Evolutionary conservation across 2,797 vertebrate genomes (phyloP), one percentile per base, ranked within the genome.

Genomic region (Clarias fuscus): DNA sequence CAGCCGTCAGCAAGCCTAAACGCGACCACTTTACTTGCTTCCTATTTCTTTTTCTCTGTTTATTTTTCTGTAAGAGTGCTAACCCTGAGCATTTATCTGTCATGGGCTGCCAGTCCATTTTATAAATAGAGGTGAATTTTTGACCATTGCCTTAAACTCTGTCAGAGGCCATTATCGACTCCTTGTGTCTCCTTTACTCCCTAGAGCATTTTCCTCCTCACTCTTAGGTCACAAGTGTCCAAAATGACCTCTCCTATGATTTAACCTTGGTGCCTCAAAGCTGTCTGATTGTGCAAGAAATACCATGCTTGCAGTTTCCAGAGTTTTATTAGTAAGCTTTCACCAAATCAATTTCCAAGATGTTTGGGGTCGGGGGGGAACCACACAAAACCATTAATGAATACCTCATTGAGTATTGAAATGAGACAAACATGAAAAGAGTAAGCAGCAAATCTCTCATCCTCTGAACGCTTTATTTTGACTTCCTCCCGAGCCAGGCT

Each of bases 401-500:
- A 61, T 15, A 48, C 7, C n/a, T 27, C 78, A 18, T 48, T 48
- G 37, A 65, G 61, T 24, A 81, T 48, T 40, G 20, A 81, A 48
- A 65, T 10, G 24, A 27, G 61, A 65, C 27, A 27, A 65, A 48
- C 4, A 65, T 27, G 15, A 67, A 67, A 81, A 81, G 79, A 13
- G n/a, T 48, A 53, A 18, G 40, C 18, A 70, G 30, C 56, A 37
- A 18, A 11, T 20, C 65, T 5, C 6, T 71, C 53, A 56, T 30
- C 7, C 13, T 72, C 37, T 73, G 18, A 48, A 22, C 3, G 37
- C 65, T 77, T 73, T 64, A 62, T 73, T 85, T 37, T 70, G 84
- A 58, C 65, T 85, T 80, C 15, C 76, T 59, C 7, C 62, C 17
- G 3, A 43, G 37, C 65, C 76, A 77, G 67, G 84, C 33, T 79